Evolutionary conservation across 2,113 vertebrate species (phyloP), one percentile per base, ranked within the genome.

Genomic region (Chrysochloris asiatica): DNA sequence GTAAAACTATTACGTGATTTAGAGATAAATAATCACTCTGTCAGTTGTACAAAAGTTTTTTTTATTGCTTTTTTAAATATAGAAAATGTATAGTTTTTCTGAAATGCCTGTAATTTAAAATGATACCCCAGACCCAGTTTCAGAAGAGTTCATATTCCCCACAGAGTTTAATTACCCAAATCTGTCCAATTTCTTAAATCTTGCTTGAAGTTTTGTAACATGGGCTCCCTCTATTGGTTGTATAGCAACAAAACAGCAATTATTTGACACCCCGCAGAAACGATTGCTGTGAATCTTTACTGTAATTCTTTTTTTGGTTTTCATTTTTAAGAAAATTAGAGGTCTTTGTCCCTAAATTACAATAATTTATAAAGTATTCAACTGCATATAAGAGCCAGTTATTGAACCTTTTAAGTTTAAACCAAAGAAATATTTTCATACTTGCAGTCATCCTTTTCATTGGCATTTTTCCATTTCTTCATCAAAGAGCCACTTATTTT

Each of bases 141-240:
- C 45, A n/a, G 88, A 86, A 96, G 41, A 90, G 72, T 82, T 10
- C 26, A 81, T 63, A 77, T 92, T 90, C 9, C 33, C 22, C 26
- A 71, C 10, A 85, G 16, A 75, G 8, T 75, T 90, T 85, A 85
- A 89, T n/a, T n/a, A 93, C 45, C 4, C 75, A 90, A 85, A 87
- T 47, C 59, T 80, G 30, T 69, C 45, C 72, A 63, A 30, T 33
- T 56, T 61, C 16, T 87, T 77, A 90, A 69, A 28, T 71, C 22
- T 82, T 81, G 14, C 73, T 86, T 43, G 52, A n/a, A 67, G 81
- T 86, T 95, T 95, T 93, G 26, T 81, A 41, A 71, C 91, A 73
- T 88, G 81, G 43, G 77, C 89, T 93, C 89, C 96, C 91, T 92
- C 95, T 96, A 77, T 91, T 95, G 95, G 86, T 33, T 61, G 52